These are phyloP conservation scores for Labia minor DNA, from an alignment of 2,888 invertebrate species.

Conservation along the genomic window DNA sequence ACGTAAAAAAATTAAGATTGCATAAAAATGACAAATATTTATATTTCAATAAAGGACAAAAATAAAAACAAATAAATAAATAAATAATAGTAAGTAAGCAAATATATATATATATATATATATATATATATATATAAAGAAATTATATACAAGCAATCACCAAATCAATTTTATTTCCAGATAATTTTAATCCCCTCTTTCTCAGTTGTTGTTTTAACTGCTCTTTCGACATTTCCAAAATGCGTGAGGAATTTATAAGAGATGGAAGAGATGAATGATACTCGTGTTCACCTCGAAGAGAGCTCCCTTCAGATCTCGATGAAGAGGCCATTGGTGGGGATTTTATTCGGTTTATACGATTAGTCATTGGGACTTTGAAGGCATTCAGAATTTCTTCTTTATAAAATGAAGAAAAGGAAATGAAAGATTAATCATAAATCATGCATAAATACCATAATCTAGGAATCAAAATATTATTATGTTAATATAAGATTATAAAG, in stretches of 20 bases:
- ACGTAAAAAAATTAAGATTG: too few species aligned
- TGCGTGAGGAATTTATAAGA: not conserved
- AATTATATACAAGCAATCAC: conserved; percentile 32
- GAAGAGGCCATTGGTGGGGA: not conserved
- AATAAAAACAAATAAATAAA: too few species aligned
- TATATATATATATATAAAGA: too few species aligned
- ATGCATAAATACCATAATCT: too few species aligned
- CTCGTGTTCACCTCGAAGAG: not conserved
- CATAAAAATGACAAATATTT: too few species aligned
- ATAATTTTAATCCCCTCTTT: conserved; percentile 55
- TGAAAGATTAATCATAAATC: too few species aligned
- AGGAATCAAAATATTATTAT: not conserved
- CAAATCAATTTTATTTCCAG: conserved; percentile 61
- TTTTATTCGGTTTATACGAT: not conserved
- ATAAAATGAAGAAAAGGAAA: not conserved
- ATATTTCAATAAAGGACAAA: too few species aligned
- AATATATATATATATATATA: too few species aligned
- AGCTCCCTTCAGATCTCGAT: not conserved
- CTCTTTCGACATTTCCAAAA: conserved; percentile 41
- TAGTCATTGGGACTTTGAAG: not conserved
- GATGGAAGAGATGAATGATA: not conserved
- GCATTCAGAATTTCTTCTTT: not conserved
- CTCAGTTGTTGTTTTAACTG: conserved; percentile 57
- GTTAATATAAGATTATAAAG: not conserved
- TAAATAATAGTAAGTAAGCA: too few species aligned